phyloP scores from a whole-genome alignment of 2,113 vertebrate genomes.

The Forbesichthys papilliferus region DNA sequence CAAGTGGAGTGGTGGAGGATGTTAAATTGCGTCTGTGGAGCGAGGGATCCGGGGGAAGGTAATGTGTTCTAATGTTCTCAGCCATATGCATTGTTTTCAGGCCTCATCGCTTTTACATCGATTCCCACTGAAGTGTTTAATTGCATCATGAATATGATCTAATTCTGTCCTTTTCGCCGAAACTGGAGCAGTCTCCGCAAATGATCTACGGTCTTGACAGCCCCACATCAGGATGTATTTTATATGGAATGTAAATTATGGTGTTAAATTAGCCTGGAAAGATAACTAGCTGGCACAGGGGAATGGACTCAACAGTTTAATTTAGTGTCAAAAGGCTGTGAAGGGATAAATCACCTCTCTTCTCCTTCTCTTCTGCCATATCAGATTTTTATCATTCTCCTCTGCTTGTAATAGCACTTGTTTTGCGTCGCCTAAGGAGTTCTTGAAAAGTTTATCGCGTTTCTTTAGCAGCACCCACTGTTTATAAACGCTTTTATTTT shows the following conservation, averaged over 20 bases:
- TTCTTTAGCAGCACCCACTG: slow-evolving; percentile 33
- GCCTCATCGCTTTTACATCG: slow-evolving; percentile 99
- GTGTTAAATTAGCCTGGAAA: slow-evolving; percentile 85
- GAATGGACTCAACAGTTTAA: slow-evolving; percentile 84
- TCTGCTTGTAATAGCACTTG: slow-evolving; percentile 69
- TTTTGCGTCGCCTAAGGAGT: slow-evolving; percentile 53
- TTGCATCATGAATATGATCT: slow-evolving; percentile 99
- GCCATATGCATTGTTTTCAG: slow-evolving; percentile 99
- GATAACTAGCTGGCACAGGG: slow-evolving; percentile 83
- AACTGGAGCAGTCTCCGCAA: slow-evolving; percentile 96
- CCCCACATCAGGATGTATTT: slow-evolving; percentile 85
- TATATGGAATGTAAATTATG: slow-evolving; percentile 85
- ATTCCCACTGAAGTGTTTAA: slow-evolving; percentile 99
- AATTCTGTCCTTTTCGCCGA: slow-evolving; percentile 99
- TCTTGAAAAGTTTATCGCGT: slow-evolving; percentile 37
- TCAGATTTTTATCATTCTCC: slow-evolving; percentile 70
- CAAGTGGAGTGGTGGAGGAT: slow-evolving; percentile 94
- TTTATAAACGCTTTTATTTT: slow-evolving; percentile 37
- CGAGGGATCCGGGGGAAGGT: slow-evolving; percentile 94
- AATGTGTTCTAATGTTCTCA: slow-evolving; percentile 99
- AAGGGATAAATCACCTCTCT: slow-evolving; percentile 79
- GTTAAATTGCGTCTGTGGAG: slow-evolving; percentile 98
- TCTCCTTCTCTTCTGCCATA: slow-evolving; percentile 60
- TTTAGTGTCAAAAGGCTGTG: slow-evolving; percentile 83
- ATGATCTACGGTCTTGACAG: slow-evolving; percentile 95